phyloP scores from a whole-genome alignment of 2,113 vertebrate species.

The Furnarius figulus region DNA sequence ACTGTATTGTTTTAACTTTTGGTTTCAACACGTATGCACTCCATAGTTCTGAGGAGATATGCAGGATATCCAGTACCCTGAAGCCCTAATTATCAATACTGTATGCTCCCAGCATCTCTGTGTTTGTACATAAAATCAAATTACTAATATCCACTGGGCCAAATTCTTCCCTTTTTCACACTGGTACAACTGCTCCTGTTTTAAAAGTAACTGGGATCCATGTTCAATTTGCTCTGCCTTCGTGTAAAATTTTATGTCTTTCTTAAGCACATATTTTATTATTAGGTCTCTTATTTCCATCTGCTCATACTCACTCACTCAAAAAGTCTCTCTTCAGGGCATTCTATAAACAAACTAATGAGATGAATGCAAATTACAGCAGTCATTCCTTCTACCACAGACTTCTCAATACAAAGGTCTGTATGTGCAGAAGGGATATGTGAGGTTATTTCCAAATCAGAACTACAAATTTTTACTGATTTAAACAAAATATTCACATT shows the following conservation, averaged over 20 bases:
- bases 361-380: conserved; percentile 31
- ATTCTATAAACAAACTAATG: conserved; percentile 36
- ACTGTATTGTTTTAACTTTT: neutral
- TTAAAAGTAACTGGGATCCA: neutral
- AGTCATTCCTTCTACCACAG: neutral
- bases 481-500: neutral
- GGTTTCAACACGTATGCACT: neutral
- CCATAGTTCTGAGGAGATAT: neutral
- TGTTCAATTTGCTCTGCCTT: neutral
- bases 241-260: neutral
- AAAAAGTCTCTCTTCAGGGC: conserved; percentile 29
- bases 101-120: neutral
- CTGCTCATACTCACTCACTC: conserved; percentile 22
- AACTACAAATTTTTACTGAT: neutral
- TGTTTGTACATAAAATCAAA: neutral
- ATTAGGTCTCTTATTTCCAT: conserved; percentile 41
- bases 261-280: conserved; percentile 59
- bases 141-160: neutral
- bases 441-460: neutral
- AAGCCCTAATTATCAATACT: neutral
- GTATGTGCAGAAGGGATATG: neutral
- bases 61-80: neutral
- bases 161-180: neutral
- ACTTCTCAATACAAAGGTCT: neutral
- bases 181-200: neutral